Evolutionary conservation across 2,113 vertebrate genomes (phyloP).

Genomic region (Phylloscopus whistleri): DNA sequence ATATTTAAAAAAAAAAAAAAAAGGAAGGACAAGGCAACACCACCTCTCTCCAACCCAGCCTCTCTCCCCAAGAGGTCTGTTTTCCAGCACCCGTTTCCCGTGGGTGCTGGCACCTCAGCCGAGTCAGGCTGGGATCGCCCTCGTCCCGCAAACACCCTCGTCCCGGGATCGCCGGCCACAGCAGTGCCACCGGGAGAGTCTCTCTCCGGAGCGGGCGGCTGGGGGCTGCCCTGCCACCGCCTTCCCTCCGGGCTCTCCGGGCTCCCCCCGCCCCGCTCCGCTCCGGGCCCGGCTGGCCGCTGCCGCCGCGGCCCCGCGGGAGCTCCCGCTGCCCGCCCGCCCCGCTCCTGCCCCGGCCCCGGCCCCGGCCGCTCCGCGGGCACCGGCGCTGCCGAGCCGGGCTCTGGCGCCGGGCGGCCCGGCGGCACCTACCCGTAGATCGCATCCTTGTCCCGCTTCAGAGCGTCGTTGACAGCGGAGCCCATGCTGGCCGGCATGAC

Average conservation of each 20-base stretch:
- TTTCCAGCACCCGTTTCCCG: not conserved
- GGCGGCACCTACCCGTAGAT: conserved; percentile 91
- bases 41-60: not conserved
- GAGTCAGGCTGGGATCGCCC: not conserved
- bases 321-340: not conserved
- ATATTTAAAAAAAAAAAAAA: not conserved
- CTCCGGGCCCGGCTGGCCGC: not conserved
- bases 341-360: not conserved
- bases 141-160: not conserved
- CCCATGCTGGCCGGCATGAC: conserved; percentile 99
- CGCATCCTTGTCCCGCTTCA: conserved; percentile 99
- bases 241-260: not conserved
- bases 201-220: not conserved
- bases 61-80: not conserved
- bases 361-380: not conserved
- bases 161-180: not conserved
- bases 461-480: conserved; percentile 99
- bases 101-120: not conserved
- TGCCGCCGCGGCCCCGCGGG: not conserved
- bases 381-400: not conserved
- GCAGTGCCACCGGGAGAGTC: not conserved
- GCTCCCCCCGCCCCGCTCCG: not conserved
- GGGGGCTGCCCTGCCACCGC: not conserved
- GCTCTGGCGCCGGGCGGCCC: not conserved
- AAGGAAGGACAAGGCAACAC: not conserved